A percentile compares a stretch with the other conserved stretches of the same genome.
These are phyloP conservation scores for Lutjanus erythropterus DNA, from an alignment of 2,113 vertebrate genomes.

Conservation along the genomic window DNA sequence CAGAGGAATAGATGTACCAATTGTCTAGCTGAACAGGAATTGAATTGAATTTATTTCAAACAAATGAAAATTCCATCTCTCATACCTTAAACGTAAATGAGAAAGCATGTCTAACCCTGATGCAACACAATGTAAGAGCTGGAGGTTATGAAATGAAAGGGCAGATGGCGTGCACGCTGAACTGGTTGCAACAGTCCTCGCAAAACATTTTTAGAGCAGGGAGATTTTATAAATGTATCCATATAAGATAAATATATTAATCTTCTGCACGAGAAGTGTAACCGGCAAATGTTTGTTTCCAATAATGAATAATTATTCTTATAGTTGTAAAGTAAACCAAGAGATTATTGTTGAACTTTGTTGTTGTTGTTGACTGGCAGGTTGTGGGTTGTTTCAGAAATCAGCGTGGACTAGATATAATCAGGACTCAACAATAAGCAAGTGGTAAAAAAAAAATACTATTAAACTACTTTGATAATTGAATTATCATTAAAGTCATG, in stretches of 20 bases:
- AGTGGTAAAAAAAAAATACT: no score
- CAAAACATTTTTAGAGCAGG: neutral
- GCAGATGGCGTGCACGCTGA: neutral
- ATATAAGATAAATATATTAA: no score
- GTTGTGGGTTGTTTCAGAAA: neutral
- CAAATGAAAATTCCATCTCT: neutral
- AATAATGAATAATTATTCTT: neutral
- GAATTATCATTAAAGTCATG: no score
- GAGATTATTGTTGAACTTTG: neutral
- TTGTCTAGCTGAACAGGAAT: neutral
- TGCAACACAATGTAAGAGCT: conserved; percentile 33
- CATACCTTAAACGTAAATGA: neutral
- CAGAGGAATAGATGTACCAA: neutral
- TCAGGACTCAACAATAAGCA: no score
- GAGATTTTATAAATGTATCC: neutral
- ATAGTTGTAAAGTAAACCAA: neutral
- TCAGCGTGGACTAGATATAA: neutral
- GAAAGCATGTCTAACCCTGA: neutral
- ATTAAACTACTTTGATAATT: no score
- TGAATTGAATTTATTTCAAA: neutral
- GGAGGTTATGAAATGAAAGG: conserved; percentile 4
- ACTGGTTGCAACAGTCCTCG: neutral
- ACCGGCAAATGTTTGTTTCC: neutral
- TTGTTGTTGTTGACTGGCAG: no score
- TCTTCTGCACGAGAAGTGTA: neutral